Evolutionary conservation across 2,888 invertebrate species (phyloP).

Genomic region (Glaucopsyche alexis): DNA sequence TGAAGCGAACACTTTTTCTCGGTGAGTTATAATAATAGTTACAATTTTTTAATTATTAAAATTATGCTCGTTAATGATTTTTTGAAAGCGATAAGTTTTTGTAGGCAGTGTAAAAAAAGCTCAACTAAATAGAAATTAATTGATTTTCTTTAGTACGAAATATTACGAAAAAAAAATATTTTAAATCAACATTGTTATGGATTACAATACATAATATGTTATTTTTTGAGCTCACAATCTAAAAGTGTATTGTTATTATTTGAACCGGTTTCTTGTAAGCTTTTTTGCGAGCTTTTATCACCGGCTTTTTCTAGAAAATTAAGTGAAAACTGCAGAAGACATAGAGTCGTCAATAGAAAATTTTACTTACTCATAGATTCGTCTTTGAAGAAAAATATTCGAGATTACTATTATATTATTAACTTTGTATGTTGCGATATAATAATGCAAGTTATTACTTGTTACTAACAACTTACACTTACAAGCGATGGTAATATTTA

Average conservation of each 20-base stretch:
- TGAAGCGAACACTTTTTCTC: background rate
- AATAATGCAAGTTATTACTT: background rate
- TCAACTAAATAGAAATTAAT: background rate
- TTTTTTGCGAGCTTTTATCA: background rate
- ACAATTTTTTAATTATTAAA: background rate
- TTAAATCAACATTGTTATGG: no score
- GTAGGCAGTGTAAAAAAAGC: background rate
- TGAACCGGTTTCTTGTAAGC: background rate
- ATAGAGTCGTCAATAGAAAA: background rate
- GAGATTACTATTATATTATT: background rate
- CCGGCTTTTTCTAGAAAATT: background rate
- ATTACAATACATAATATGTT: no score
- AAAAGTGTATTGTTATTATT: background rate
- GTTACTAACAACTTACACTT: background rate
- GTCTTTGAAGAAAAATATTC: no score
- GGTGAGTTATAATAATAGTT: background rate
- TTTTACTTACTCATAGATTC: background rate
- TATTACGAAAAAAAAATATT: no score
- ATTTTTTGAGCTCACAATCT: no score
- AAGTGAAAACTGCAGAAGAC: background rate
- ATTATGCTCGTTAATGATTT: background rate
- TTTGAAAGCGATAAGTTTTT: background rate
- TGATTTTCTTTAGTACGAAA: no score
- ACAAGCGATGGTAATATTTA: background rate
- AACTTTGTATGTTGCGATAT: background rate